Evolutionary conservation across 2,113 vertebrate genomes (phyloP).

Genomic region (Beaufortia kweichowensis): DNA sequence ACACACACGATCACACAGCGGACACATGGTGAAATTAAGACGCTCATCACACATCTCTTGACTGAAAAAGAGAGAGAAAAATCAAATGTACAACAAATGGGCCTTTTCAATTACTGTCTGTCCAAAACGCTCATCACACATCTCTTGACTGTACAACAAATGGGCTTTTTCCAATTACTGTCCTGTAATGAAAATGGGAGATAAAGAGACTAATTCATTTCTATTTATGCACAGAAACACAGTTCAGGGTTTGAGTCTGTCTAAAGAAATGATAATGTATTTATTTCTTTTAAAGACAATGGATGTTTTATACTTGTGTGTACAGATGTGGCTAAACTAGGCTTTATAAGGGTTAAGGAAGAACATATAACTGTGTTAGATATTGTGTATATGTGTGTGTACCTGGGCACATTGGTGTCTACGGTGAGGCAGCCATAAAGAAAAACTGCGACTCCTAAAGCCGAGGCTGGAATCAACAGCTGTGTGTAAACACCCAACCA

Average conservation of each 20-base stretch:
- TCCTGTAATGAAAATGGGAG: too few relatives aligned
- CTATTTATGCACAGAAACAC: too few relatives aligned
- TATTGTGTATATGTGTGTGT: conserved; percentile 41
- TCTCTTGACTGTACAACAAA: conserved; percentile 80
- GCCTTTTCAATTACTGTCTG: background rate
- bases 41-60: conserved; percentile 85
- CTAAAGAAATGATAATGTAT: too few relatives aligned
- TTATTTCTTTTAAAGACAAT: too few relatives aligned
- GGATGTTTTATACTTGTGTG: too few relatives aligned
- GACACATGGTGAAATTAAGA: conserved; percentile 96
- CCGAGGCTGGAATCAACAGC: conserved; percentile 92
- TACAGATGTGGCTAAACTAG: too few relatives aligned
- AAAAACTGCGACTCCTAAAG: conserved; percentile 94
- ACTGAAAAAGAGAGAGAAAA: conserved; percentile 66
- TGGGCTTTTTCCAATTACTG: background rate
- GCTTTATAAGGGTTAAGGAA: background rate
- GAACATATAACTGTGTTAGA: background rate
- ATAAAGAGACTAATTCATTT: too few relatives aligned
- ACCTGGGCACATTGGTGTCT: conserved; percentile 94
- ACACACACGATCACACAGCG: conserved; percentile 91
- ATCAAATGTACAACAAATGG: background rate
- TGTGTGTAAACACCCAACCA: conserved; percentile 97
- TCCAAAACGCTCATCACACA: conserved; percentile 68
- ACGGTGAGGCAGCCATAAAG: conserved; percentile 92
- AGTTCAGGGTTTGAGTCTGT: too few relatives aligned